Evolutionary conservation across 2,888 invertebrate species (phyloP).

Genomic region (Caenorhabditis sulstoni): DNA sequence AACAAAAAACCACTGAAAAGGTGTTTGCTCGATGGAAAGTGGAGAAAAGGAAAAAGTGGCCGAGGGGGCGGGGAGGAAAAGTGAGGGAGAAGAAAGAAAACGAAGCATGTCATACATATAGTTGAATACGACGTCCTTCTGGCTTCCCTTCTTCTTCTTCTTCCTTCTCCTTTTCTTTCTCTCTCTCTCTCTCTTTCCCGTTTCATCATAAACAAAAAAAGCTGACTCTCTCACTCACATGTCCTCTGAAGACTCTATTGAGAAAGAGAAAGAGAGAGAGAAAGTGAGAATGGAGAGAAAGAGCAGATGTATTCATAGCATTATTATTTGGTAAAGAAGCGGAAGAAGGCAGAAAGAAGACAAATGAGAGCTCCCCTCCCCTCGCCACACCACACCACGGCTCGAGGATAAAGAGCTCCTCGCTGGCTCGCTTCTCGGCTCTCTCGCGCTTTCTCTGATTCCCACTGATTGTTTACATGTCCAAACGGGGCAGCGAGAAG

Average conservation of each 20-base stretch:
- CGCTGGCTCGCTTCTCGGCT: conserved; percentile 5
- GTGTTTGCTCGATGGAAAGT: too few relatives aligned
- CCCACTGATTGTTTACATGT: conserved; percentile 36
- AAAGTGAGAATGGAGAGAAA: background rate
- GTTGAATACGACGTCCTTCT: background rate
- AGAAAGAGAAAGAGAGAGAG: conserved; percentile 4
- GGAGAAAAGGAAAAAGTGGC: too few relatives aligned
- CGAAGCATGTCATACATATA: too few relatives aligned
- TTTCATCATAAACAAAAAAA: conserved; percentile 52
- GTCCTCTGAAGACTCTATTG: conserved; percentile 8
- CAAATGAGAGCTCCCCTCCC: conserved; percentile 38
- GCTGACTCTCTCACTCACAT: conserved; percentile 24
- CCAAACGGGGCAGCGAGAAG: background rate
- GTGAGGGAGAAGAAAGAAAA: too few relatives aligned
- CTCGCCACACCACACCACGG: too few relatives aligned
- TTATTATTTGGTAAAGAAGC: conserved; percentile 40
- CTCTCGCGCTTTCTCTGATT: conserved; percentile 13
- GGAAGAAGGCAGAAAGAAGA: conserved; percentile 16
- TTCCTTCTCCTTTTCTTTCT: background rate
- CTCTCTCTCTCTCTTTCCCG: conserved; percentile 11
- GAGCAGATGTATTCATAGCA: conserved; percentile 53
- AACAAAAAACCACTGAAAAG: too few relatives aligned
- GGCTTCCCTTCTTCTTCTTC: background rate
- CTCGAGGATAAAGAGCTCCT: too few relatives aligned
- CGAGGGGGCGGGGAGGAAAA: too few relatives aligned